Evolutionary conservation across 2,888 invertebrate species (phyloP), one percentile per base, ranked within the genome.

Genomic region (Acronicta aceris): DNA sequence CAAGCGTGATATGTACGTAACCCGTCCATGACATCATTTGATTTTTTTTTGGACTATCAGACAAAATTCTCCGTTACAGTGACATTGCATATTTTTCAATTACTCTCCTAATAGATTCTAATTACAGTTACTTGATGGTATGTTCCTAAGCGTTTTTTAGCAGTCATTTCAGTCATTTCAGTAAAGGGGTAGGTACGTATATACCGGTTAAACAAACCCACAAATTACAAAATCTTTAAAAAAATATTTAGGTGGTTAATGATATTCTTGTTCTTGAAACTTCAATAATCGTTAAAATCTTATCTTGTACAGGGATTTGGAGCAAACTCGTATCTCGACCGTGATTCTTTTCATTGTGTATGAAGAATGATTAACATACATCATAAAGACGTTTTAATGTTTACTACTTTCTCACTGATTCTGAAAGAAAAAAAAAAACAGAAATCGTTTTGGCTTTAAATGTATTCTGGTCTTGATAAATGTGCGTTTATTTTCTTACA

Each of bases 51-150:
- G 16, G 15, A 41, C 51, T 49, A 43, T 15, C 27, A 21, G 45
- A 50, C 42, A 16, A 10, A 15, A 45, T 68, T 70, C 41, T 47
- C 52, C 51, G 57, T 56, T 69, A 33, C 47, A 53, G 48, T 69
- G 69, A 69, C 62, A 50, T 21, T 56, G 69, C 73, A 56, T 56
- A 56, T 61, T 67, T 55, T 56, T 66, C 53, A 71, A 61, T 75
- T 38, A 43, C 38, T 54, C 56, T 50, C 41, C 47, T 71, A 75
- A 65, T 74, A 33, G 4, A 33, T 33, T 68, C 57, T 48, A 71
- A 71, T 55, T 49, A 67, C 15, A 17, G 40, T 42, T 9, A 45
- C 27, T 45, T 55, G 48, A 49, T 38, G 51, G 16, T 25, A 50
- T 51, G 47, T 16, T 54, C 7, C 12, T 58, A 25, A 41, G 15